Conservation (phyloP, 2,113 vertebrate species). For the Desmodus rotundus region DNA sequence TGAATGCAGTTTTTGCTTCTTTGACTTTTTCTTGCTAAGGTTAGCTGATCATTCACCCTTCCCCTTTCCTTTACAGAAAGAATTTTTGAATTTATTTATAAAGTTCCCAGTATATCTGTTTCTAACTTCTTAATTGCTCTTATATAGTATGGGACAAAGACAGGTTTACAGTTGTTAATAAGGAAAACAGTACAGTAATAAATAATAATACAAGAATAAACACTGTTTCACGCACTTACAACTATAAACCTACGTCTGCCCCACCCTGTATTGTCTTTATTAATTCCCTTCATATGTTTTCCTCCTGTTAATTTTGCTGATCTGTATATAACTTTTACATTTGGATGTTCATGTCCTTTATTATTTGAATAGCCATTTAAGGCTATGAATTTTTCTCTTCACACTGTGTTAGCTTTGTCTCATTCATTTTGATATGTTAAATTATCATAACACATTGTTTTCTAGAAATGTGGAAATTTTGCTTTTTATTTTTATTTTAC, state of each 20-base stretch:
- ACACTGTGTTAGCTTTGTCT: neutral
- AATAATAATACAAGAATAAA: neutral
- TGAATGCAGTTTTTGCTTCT: neutral
- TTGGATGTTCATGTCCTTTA: neutral
- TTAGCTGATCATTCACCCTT: neutral
- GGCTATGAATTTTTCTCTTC: neutral
- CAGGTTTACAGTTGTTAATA: neutral
- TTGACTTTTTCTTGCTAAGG: neutral
- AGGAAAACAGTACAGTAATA: neutral
- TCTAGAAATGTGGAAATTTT: conserved; percentile 5
- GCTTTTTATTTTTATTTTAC: neutral
- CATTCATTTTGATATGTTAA: neutral
- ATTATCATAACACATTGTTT: neutral
- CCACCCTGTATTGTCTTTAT: neutral
- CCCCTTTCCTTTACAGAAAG: neutral
- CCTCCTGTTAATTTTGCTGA: neutral
- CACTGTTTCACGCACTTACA: neutral
- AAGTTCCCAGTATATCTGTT: neutral
- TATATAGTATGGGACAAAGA: neutral
- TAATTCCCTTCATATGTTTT: neutral
- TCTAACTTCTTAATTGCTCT: neutral
- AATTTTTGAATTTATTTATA: neutral
- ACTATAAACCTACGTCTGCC: neutral
- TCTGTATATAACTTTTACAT: neutral
- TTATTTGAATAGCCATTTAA: neutral